Evolutionary conservation across 2,888 invertebrate genomes (phyloP), one percentile per base, ranked within the genome.

Genomic region (Ophioninae sp.): DNA sequence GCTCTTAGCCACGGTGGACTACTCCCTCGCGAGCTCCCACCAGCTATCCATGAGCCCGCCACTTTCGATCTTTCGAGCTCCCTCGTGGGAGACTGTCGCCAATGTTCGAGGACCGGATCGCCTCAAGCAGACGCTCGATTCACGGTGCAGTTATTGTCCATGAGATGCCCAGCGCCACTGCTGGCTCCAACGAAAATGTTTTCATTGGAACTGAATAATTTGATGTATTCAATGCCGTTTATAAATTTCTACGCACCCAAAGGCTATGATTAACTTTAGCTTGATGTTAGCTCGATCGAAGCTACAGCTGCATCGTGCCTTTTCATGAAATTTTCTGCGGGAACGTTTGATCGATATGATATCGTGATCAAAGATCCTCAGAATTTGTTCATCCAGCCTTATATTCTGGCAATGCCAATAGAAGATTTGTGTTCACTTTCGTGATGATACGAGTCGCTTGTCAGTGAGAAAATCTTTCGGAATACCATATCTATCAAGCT

Each of bases 61-160:
- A 79, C 79, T 74, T 81, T 74, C 82, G 61, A 79, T 82, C 74
- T 79, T 68, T 62, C 73, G 30, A 73, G 56, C 79, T 76, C 78
- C 76, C 72, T 72, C 76, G 70, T 73, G 75, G 82, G 59, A 75
- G 72, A 59, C 72, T 78, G 56, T 56, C 61, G 62, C 68, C n/a
- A 44, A 20, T 50, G 39, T 44, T 73, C 56, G 41, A 41, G 23
- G 21, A 61, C 20, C 72, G 0, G 57, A 41, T 39, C 17, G 61
- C 7, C 23, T 61, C 20, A 39, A n/a, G 39, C 30, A 59, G 5
- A 69, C 57, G 13, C 61, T 7, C 7, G 7, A 37, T 23, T 61
- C 13, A 72, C 61, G 61, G 41, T 72, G 61, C 61, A 72, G 41
- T 72, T 23, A 61, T 72, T 21, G 61, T 61, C 61, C 72, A 61